These are phyloP conservation scores for Napeogenes sylphis DNA, from an alignment of 2,888 invertebrate species.

Conservation along the genomic window DNA sequence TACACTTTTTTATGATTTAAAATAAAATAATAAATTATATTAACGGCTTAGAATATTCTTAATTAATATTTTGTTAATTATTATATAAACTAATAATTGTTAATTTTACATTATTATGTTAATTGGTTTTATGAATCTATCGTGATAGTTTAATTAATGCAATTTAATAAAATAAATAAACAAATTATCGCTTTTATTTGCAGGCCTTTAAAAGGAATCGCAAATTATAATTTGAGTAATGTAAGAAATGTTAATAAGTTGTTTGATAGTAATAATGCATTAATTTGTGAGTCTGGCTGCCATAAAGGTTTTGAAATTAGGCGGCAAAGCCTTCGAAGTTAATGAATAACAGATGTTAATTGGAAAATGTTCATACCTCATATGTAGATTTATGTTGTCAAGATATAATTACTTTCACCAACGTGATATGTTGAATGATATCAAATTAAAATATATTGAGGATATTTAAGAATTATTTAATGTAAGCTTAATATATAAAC, in stretches of 20 bases:
- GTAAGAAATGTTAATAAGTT: constrained; percentile 21
- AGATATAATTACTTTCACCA: constrained; percentile 3
- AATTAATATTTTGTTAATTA: no score
- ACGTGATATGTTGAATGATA: neutral
- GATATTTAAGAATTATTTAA: neutral
- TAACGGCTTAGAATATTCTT: no score
- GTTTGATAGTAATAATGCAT: constrained; percentile 28
- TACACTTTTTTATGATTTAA: no score
- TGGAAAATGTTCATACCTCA: constrained; percentile 30
- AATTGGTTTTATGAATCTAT: no score
- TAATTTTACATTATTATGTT: neutral
- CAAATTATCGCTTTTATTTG: neutral
- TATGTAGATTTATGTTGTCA: constrained; percentile 14
- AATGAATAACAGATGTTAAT: constrained; percentile 26
- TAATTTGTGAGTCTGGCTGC: constrained; percentile 22
- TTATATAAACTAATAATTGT: no score
- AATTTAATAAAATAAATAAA: no score
- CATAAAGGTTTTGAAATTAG: constrained; percentile 24
- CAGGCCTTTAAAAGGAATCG: constrained; percentile 17
- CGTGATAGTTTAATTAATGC: no score
- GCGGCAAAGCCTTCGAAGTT: constrained; percentile 25
- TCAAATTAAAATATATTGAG: constrained; percentile 3
- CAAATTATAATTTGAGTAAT: constrained; percentile 27
- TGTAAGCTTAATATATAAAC: neutral
- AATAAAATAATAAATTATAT: no score